Evolutionary conservation across 2,113 vertebrate species (phyloP), one percentile per base, ranked within the genome.

Genomic region (Parus major): DNA sequence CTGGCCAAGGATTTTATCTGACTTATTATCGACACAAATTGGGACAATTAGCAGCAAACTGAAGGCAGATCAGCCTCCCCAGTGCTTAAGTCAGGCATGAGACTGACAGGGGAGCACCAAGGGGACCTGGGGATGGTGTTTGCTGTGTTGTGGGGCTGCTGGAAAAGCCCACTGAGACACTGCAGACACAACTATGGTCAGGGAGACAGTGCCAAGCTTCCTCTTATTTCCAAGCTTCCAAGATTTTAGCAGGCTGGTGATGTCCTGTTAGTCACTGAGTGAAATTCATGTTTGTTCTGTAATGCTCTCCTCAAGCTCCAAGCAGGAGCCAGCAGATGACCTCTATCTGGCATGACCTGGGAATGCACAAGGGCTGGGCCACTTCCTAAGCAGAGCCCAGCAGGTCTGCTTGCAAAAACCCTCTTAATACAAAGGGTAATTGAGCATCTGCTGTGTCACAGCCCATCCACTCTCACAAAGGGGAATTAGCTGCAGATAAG

Each of bases 201-300:
- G 23, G 0, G 5, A 0, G 0, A 15, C 53, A 47, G 55, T 2
- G 7, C 61, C 44, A 42, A 59, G n/a, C 27, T 39, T 50, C 24
- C 14, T 39, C 36, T 35, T 14, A 56, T 35, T 64, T 27, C 72
- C 56, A 35, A 47, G 46, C 22, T 80, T 68, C 36, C 39, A 31
- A 6, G n/a, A 27, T 42, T 83, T 86, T 11, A 66, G 81, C 49
- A 64, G 7, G 7, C n/a, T 44, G 46, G 27, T 50, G 52, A 20
- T 46, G 29, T 29, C 35, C 33, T 39, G 29, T 4, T 9, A 53
- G 31, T 25, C 71, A 24, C 35, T 2, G 28, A 76, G 5, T 22
- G 52, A 76, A 46, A 39, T 18, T 35, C 5, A 1, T 29, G 53
- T 23, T 39, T 10, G 7, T 24, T 46, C 28, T 44, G 60, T 4